These are phyloP conservation scores for Coelopa pilipes DNA, from an alignment of 2,888 invertebrate species.

Conservation along the genomic window DNA sequence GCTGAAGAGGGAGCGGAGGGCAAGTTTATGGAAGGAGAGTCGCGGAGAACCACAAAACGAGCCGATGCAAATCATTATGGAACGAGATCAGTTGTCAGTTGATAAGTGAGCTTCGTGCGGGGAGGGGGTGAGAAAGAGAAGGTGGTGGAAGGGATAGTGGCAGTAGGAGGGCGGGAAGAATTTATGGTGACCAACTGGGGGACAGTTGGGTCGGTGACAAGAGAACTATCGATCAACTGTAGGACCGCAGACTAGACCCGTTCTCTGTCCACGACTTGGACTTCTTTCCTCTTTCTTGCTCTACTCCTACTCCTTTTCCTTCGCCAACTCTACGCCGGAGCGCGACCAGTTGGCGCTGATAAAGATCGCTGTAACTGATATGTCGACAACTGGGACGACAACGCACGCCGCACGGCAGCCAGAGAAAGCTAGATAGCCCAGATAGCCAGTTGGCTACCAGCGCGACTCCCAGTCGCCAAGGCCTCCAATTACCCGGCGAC, in stretches of 20 bases:
- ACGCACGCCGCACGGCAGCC: not conserved
- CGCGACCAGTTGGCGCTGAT: slow-evolving; percentile 1
- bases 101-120: not conserved
- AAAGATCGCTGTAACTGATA: slow-evolving; percentile 28
- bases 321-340: too few relatives aligned
- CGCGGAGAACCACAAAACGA: not conserved
- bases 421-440: too few relatives aligned
- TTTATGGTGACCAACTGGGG: slow-evolving; percentile 10
- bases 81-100: not conserved
- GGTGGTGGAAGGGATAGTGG: not conserved
- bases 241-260: too few relatives aligned
- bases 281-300: too few relatives aligned
- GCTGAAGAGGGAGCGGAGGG: not conserved
- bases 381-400: slow-evolving; percentile 20
- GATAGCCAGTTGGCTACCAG: too few relatives aligned
- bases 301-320: too few relatives aligned
- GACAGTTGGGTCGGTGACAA: not conserved
- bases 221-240: slow-evolving; percentile 13
- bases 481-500: too few relatives aligned
- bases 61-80: not conserved
- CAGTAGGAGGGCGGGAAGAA: not conserved
- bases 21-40: not conserved
- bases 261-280: too few relatives aligned
- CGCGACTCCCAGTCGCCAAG: too few relatives aligned
- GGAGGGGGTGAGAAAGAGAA: not conserved